Evolutionary conservation across 1,140 invertebrate genomes (phyloP), one percentile per base, ranked within the genome.

Genomic region (Drosophila sucinea): DNA sequence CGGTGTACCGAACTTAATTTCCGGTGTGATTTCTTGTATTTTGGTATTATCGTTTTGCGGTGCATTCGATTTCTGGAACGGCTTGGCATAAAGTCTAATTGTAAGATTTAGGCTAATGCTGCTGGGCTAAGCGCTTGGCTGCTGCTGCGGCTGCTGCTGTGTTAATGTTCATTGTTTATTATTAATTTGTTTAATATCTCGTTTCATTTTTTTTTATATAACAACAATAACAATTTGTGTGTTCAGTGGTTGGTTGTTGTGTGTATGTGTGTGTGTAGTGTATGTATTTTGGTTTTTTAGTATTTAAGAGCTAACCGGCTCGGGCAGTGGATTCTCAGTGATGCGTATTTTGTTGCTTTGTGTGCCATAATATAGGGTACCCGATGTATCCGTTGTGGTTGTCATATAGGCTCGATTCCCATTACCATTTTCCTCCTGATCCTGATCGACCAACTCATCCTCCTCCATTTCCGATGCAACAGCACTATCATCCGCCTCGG

Each of bases 271-370:
- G 1, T 75, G 35, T 25, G 23, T 65, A 30, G 33, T 71, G 33
- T 67, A 10, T 63, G 1, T 61, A 7, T 71, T 51, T 79, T 77
- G 29, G 8, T 63, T 23, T 67, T 55, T 67, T 62, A 32, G 23
- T 57, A 29, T 32, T 51, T 79, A 91, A 81, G 87, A 91, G 82
- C 84, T 91, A 66, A 92, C 84, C 70, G 90, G 78, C 75, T 92
- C 91, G 69, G 91, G 91, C 87, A 92, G 89, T 81, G 91, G 91
- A 73, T 92, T 92, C 77, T 92, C 91, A 63, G 91, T 92, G 74
- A 92, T 92, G 70, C 91, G 91, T 79, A 92, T 92, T 70, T 91
- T 91, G 77, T 84, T 91, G 67, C 77, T 75, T 64, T 89, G 86
- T 72, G 82, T 67, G 67, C 77, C 82, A 73, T 81, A 90, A 65